Evolutionary conservation across 2,888 invertebrate species (phyloP).

Genomic region (Tribolium freemani): DNA sequence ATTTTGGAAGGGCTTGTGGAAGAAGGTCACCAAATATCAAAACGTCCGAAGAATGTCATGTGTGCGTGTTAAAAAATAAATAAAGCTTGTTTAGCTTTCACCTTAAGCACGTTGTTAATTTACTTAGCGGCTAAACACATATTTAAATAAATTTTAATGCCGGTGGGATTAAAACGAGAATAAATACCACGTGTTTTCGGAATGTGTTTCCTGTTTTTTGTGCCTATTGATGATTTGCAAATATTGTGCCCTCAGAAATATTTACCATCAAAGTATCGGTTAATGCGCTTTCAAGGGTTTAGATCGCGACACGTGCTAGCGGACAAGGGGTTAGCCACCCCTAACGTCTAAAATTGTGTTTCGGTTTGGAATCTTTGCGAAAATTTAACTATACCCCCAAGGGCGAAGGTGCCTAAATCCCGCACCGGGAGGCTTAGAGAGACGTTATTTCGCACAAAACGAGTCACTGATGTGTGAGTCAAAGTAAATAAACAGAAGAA

Average conservation of each 20-base stretch:
- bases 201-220: neutral
- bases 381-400: conserved; percentile 3
- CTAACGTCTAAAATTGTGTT: conserved; percentile 6
- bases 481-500: conserved; percentile 1
- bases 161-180: conserved; percentile 21
- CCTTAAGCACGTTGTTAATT: conserved; percentile 37
- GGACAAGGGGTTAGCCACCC: conserved; percentile 49
- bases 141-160: conserved; percentile 34
- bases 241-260: conserved; percentile 17
- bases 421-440: neutral
- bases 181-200: conserved; percentile 28
- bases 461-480: neutral
- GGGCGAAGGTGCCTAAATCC: conserved; percentile 7
- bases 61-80: conserved; percentile 33
- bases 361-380: conserved; percentile 3
- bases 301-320: conserved; percentile 55
- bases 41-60: conserved; percentile 21
- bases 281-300: conserved; percentile 40
- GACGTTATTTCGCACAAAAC: neutral
- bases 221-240: neutral
- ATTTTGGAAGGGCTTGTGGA: neutral
- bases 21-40: neutral
- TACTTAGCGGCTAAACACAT: conserved; percentile 34
- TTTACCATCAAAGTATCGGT: conserved; percentile 48
- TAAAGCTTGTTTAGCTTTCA: conserved; percentile 37